Conservation (phyloP, 2,888 invertebrate genomes). For the Volucella inflata region DNA sequence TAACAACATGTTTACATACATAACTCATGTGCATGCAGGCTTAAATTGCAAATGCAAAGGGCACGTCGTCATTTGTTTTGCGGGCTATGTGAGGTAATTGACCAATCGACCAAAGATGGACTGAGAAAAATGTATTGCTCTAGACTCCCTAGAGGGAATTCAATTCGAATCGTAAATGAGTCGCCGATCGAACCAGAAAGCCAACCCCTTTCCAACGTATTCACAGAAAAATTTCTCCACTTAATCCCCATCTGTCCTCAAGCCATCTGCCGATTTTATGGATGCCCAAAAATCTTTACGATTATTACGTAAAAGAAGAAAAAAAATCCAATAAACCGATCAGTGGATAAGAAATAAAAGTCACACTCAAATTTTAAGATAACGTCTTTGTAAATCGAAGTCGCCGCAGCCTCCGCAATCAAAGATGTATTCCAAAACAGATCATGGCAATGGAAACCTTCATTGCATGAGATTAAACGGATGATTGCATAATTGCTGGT, state of each 20-base stretch:
- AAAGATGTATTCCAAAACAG: neutral
- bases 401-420: neutral
- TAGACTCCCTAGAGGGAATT: too few species aligned
- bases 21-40: too few species aligned
- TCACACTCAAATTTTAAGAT: constrained; percentile 11
- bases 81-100: too few species aligned
- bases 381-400: constrained; percentile 16
- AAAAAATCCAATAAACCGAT: constrained; percentile 8
- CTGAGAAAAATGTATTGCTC: too few species aligned
- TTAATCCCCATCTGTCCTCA: neutral
- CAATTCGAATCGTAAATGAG: too few species aligned
- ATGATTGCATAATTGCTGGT: constrained; percentile 42
- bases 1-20: too few species aligned
- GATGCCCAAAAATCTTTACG: neutral
- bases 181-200: neutral
- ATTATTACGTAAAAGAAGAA: neutral
- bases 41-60: too few species aligned
- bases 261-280: neutral
- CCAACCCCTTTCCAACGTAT: neutral
- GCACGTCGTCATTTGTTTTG: too few species aligned
- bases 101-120: too few species aligned
- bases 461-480: neutral
- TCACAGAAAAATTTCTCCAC: neutral
- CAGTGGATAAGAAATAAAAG: constrained; percentile 8
- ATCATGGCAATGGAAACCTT: constrained; percentile 6